A percentile compares a stretch with the other conserved stretches of the same genome.
phyloP scores from a whole-genome alignment of 2,113 vertebrate genomes.

The Thermophis baileyi region DNA sequence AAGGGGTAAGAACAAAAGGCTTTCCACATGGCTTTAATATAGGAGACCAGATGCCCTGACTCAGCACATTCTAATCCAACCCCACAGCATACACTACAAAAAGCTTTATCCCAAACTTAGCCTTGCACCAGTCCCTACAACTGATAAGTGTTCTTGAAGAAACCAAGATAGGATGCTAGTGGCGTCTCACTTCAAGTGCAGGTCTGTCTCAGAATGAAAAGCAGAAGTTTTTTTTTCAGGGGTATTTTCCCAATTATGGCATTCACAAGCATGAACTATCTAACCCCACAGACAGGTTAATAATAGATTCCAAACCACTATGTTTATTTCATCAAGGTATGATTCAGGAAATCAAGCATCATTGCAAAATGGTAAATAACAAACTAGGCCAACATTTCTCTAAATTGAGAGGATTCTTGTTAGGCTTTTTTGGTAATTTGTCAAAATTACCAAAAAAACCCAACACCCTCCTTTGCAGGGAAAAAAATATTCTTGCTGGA shows the following conservation, averaged over 20 bases:
- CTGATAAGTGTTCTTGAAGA: neutral
- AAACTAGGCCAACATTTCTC: neutral
- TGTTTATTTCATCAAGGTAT: neutral
- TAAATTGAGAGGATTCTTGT: neutral
- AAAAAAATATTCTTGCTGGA: neutral
- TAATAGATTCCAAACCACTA: neutral
- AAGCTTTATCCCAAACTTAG: neutral
- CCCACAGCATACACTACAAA: neutral
- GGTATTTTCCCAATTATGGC: neutral
- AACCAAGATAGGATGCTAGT: neutral
- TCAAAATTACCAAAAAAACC: neutral
- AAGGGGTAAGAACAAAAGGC: conserved; percentile 11
- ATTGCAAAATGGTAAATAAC: neutral
- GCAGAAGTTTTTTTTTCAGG: neutral
- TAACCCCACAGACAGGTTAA: neutral
- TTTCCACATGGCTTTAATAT: conserved; percentile 9
- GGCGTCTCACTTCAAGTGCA: neutral
- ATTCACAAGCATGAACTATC: neutral
- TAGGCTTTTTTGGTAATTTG: neutral
- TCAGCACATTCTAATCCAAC: conserved; percentile 14
- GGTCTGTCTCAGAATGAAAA: neutral
- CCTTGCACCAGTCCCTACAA: neutral
- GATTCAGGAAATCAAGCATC: neutral
- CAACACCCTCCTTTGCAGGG: neutral
- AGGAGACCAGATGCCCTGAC: conserved; percentile 18